Percentiles rank a stretch among this genome's conserved stretches.
Conservation (phyloP, 2,113 vertebrate species). For the Sturnira hondurensis region DNA sequence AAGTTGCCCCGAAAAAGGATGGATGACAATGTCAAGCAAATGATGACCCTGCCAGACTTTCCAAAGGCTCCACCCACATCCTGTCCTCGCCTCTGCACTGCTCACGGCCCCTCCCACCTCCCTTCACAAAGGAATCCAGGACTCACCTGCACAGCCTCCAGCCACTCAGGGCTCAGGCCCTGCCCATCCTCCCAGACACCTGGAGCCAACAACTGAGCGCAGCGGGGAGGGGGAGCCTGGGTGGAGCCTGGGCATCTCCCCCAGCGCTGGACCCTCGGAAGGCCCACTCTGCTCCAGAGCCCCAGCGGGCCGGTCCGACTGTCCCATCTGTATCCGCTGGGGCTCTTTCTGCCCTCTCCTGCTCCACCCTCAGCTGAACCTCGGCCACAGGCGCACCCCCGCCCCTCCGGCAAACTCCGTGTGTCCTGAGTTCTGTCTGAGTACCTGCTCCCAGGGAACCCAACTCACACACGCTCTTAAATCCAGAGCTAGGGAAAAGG, state of each 20-base stretch:
- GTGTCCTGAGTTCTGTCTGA: neutral
- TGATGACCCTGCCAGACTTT: neutral
- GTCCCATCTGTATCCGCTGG: neutral
- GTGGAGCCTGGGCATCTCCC: neutral
- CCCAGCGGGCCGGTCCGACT: fast-evolving
- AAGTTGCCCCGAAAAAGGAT: neutral
- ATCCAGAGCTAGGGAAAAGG: neutral
- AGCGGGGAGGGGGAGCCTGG: fast-evolving
- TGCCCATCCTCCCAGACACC: neutral
- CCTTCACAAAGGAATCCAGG: neutral
- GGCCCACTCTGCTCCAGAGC: neutral
- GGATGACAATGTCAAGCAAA: neutral
- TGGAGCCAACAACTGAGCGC: neutral
- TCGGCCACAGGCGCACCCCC: fast-evolving
- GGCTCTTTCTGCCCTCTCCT: neutral
- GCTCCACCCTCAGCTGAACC: fast-evolving
- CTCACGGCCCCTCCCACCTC: fast-evolving
- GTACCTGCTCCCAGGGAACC: neutral
- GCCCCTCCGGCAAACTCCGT: neutral
- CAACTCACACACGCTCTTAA: neutral
- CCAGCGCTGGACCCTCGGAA: fast-evolving
- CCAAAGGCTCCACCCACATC: neutral
- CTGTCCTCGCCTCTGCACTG: neutral
- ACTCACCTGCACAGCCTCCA: neutral
- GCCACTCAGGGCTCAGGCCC: too few species aligned